These are phyloP conservation scores for Recurvirostra avosetta DNA, from an alignment of 2,113 vertebrate species.

Conservation along the genomic window DNA sequence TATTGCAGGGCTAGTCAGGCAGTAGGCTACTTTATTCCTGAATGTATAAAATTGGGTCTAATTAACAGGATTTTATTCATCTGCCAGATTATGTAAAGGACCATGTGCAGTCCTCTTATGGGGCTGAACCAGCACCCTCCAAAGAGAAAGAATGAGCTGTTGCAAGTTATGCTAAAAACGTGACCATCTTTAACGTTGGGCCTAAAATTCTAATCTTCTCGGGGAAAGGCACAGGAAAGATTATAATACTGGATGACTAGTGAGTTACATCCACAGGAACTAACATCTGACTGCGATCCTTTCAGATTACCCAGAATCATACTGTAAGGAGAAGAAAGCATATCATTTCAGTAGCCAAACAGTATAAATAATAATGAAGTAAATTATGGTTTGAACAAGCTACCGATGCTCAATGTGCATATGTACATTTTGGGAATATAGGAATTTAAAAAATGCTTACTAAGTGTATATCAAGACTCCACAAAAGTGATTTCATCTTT, in stretches of 20 bases:
- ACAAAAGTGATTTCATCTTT: background rate
- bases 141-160: background rate
- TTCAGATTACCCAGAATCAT: background rate
- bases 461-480: background rate
- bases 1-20: background rate
- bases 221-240: background rate
- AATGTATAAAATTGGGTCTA: background rate
- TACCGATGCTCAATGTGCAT: background rate
- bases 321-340: background rate
- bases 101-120: background rate
- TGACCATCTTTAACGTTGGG: background rate
- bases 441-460: background rate
- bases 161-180: background rate
- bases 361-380: background rate
- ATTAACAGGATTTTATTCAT: background rate
- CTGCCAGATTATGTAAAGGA: background rate
- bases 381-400: background rate
- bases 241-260: background rate
- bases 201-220: background rate
- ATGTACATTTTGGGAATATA: background rate
- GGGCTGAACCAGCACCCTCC: background rate
- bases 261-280: background rate
- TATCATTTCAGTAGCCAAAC: background rate
- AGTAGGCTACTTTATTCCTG: background rate
- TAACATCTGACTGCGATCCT: background rate